Evolutionary conservation across 2,797 vertebrate genomes (phyloP), one percentile per base, ranked within the genome.

Genomic region (Avahi laniger): DNA sequence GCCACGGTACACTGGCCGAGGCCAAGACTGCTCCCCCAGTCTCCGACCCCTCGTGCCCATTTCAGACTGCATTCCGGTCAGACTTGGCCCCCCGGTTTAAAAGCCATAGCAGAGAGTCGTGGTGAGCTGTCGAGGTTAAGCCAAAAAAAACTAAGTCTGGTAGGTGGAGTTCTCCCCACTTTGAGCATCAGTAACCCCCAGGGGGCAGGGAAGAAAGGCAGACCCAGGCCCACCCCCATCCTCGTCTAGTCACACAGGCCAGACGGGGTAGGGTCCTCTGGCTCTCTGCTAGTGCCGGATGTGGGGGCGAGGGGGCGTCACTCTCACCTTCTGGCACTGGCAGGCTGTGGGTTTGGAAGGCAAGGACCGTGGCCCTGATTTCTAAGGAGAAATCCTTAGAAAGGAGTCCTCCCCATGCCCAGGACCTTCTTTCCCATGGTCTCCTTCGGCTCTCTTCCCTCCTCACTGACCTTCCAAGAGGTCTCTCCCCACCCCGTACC

Each of bases 201-300:
- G 24, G 41, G 24, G 30, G 15, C 4, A 0, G 1, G 18, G 2
- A 2, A 1, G 3, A 11, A 10, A 43, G 10, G 35, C 4, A 20
- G 20, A 35, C 17, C n/a, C 50, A 50, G 20, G 11, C 14, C 61
- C n/a, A 9, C 3, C 3, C 3, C 9, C 35, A 10, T 28, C 18
- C 61, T 78, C 57, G 46, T 67, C 46, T 41, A 81, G 7, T 65
- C 11, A 33, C 70, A 92, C 75, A 80, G 41, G 50, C 18, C 5
- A 2, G 46, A 73, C n/a, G 20, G 30, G n/a, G 15, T 10, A 41
- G 14, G 9, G 41, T 18, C 15, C 43, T 89, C 17, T 10, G 33
- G 33, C 12, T 61, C 10, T 17, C 6, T 1, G 18, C 46, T 15
- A 18, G 38, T 48, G 13, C 35, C 13, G 22, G 17, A 81, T 57